These are phyloP conservation scores for Mormyrops attenuatus DNA, from an alignment of 2,797 vertebrate species.

Conservation along the genomic window DNA sequence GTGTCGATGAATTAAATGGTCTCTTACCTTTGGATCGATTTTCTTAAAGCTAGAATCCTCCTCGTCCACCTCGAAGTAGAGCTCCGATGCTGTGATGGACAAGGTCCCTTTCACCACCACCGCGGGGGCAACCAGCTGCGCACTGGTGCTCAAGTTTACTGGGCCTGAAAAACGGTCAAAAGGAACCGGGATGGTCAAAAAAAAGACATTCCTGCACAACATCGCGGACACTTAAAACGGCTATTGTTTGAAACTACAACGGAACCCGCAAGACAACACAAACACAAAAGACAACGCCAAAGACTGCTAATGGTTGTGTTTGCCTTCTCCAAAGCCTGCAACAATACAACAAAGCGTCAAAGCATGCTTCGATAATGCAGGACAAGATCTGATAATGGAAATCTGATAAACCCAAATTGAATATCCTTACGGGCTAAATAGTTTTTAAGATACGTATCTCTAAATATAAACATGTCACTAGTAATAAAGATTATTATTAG, in stretches of 20 bases:
- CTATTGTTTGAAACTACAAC: neutral
- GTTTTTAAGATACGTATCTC: neutral
- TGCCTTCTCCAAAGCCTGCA: conserved; percentile 2
- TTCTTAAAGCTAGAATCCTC: conserved; percentile 88
- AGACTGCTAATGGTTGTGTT: neutral
- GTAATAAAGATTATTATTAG: neutral
- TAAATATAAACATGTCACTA: conserved; percentile 13
- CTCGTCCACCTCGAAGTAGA: conserved; percentile 98
- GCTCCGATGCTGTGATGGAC: conserved; percentile 88
- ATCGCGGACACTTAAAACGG: neutral
- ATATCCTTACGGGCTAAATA: conserved; percentile 2
- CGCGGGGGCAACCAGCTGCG: conserved; percentile 87
- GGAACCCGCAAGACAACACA: neutral
- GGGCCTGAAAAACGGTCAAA: conserved; percentile 68
- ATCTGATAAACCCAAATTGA: conserved; percentile 11
- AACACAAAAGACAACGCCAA: neutral
- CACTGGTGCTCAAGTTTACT: conserved; percentile 83
- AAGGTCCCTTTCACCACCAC: conserved; percentile 81
- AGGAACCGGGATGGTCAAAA: neutral
- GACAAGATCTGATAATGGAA: neutral
- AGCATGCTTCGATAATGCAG: neutral
- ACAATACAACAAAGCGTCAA: neutral
- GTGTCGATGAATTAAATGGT: neutral
- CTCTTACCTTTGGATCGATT: conserved; percentile 92
- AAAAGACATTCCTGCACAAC: conserved; percentile 14